phyloP scores from a whole-genome alignment of 2,888 invertebrate species.

The Tetragonisca angustula region DNA sequence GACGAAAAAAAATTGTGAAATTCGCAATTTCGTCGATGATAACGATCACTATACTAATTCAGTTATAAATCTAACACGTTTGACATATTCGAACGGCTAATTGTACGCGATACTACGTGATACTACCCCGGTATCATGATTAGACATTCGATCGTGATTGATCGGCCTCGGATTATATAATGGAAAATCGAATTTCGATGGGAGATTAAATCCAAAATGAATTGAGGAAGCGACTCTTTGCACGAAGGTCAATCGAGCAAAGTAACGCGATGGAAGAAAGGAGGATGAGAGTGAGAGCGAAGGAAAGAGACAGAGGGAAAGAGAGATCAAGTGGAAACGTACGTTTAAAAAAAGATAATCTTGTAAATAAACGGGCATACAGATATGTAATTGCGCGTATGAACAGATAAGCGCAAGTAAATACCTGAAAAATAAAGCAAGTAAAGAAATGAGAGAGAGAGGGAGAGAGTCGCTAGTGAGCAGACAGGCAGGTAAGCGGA shows the following conservation, averaged over 20 bases:
- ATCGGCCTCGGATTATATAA: not conserved
- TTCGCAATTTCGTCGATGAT: not conserved
- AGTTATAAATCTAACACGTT: not conserved
- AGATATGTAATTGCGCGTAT: not conserved
- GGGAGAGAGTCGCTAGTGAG: too few relatives aligned
- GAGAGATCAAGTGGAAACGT: too few relatives aligned
- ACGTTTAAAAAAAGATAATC: not conserved
- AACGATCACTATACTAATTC: not conserved
- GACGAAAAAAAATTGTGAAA: not conserved
- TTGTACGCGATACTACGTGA: not conserved
- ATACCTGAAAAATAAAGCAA: not conserved
- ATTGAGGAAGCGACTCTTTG: not conserved
- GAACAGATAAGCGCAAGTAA: not conserved
- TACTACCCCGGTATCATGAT: not conserved
- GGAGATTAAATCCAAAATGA: not conserved
- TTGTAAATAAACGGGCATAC: not conserved
- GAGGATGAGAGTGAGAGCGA: not conserved
- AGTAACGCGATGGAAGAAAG: not conserved
- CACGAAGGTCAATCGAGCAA: not conserved
- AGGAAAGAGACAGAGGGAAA: too few relatives aligned
- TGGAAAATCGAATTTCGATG: not conserved
- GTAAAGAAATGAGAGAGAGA: not conserved
- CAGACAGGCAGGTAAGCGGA: not conserved
- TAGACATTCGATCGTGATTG: not conserved
- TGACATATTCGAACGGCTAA: not conserved